Conservation (phyloP, 1,140 invertebrate species). For the Nasonia giraulti region DNA sequence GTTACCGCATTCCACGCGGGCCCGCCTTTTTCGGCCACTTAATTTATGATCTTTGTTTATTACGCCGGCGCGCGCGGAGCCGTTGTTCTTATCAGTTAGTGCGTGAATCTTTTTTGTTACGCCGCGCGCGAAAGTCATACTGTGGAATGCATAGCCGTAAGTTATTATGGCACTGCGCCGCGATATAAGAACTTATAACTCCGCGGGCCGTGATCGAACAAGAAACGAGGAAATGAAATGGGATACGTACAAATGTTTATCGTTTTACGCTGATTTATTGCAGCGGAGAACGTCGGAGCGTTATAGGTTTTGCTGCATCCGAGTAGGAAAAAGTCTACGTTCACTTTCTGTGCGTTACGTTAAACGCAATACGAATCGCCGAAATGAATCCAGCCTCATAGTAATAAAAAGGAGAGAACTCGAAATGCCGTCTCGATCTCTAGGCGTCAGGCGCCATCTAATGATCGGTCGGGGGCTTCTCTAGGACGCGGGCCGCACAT, state of each 20-base stretch:
- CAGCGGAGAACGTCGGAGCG: not conserved
- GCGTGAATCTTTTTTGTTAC: not conserved
- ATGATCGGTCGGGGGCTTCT: not conserved
- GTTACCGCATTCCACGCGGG: not conserved
- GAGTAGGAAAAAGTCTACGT: not conserved
- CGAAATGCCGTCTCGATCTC: conserved; percentile 57
- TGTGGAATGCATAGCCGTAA: not conserved
- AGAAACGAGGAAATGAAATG: conserved; percentile 9
- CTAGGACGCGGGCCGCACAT: not conserved
- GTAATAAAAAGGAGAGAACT: not conserved
- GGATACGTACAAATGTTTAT: not conserved
- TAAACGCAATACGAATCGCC: not conserved
- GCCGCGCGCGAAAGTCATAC: not conserved
- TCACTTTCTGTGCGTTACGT: not conserved
- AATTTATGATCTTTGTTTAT: not conserved
- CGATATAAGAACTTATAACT: not conserved
- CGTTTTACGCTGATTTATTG: not conserved
- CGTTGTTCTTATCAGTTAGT: not conserved
- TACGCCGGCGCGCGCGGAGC: too few species aligned
- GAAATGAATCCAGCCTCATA: too few species aligned
- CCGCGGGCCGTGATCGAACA: not conserved
- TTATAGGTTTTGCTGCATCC: not conserved
- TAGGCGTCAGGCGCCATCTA: conserved; percentile 38
- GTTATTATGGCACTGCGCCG: not conserved
- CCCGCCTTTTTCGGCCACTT: not conserved